These are phyloP conservation scores for Ladona fulva DNA, from an alignment of 1,140 invertebrate species.

Conservation along the genomic window DNA sequence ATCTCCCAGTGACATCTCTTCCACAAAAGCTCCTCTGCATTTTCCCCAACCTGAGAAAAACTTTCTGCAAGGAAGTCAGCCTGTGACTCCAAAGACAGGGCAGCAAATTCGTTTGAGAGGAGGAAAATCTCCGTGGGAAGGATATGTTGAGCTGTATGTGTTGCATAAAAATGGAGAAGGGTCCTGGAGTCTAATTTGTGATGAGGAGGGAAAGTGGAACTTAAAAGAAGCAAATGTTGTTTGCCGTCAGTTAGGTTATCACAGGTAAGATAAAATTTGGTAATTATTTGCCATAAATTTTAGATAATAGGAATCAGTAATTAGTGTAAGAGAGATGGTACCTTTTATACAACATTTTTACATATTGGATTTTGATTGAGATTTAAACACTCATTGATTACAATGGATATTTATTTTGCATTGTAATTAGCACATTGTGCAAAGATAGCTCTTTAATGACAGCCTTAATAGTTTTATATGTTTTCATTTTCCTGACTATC, in stretches of 20 bases:
- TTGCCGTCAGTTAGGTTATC: slow-evolving; percentile 46
- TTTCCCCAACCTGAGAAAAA: neutral
- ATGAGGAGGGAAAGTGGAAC: slow-evolving; percentile 40
- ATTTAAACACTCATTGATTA: no score
- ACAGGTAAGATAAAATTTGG: slow-evolving; percentile 36
- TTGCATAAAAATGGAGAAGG: slow-evolving; percentile 23
- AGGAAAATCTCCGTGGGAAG: slow-evolving; percentile 39
- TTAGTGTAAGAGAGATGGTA: no score
- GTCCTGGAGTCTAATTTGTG: slow-evolving; percentile 45
- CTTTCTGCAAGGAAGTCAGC: neutral
- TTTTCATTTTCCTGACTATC: no score
- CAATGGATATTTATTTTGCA: no score
- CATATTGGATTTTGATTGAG: no score
- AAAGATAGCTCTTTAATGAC: no score
- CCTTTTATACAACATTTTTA: no score
- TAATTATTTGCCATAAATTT: no score
- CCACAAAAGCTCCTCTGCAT: slow-evolving; percentile 15
- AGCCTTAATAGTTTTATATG: no score
- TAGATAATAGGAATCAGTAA: no score
- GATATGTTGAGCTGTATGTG: slow-evolving; percentile 43
- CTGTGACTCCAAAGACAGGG: slow-evolving; percentile 27
- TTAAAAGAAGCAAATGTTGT: slow-evolving; percentile 43
- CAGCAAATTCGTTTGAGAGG: slow-evolving; percentile 42
- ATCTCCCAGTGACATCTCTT: slow-evolving; percentile 18
- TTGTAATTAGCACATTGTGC: no score